Percentiles rank a stretch among this genome's conserved stretches.
Evolutionary conservation across 2,888 invertebrate species (phyloP).

Genomic region (Microdon myrmicae): DNA sequence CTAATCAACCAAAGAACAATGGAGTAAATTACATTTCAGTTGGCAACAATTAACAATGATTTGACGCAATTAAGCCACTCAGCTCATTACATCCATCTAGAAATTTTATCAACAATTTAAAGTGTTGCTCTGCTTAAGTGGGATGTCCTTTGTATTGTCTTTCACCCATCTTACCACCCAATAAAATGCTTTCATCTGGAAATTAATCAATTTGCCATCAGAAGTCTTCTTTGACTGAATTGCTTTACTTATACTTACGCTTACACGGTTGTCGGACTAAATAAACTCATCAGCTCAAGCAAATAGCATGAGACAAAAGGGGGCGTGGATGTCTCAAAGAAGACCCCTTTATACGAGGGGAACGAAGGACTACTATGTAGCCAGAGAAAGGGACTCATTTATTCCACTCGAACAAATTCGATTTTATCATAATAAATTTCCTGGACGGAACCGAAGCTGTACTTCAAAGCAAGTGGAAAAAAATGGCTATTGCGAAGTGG

Average conservation of each 20-base stretch:
- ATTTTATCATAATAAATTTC: constrained; percentile 49
- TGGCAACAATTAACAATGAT: constrained; percentile 42
- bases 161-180: background rate
- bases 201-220: constrained; percentile 32
- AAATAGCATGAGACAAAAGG: background rate
- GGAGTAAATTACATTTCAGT: constrained; percentile 10
- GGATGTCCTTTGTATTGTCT: background rate
- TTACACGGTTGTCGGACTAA: constrained; percentile 30
- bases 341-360: background rate
- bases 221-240: constrained; percentile 21
- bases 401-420: constrained; percentile 45
- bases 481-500: background rate
- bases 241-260: too few relatives aligned
- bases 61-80: constrained; percentile 50
- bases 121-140: constrained; percentile 6
- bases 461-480: background rate
- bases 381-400: constrained; percentile 33
- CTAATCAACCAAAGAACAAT: too few relatives aligned
- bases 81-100: constrained; percentile 47
- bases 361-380: background rate
- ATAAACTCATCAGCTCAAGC: constrained; percentile 33
- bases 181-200: constrained; percentile 28
- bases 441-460: constrained; percentile 8
- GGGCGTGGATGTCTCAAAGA: background rate
- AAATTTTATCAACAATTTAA: constrained; percentile 24